Evolutionary conservation across 2,797 vertebrate species (phyloP).

Genomic region (Pelochelys cantorii): DNA sequence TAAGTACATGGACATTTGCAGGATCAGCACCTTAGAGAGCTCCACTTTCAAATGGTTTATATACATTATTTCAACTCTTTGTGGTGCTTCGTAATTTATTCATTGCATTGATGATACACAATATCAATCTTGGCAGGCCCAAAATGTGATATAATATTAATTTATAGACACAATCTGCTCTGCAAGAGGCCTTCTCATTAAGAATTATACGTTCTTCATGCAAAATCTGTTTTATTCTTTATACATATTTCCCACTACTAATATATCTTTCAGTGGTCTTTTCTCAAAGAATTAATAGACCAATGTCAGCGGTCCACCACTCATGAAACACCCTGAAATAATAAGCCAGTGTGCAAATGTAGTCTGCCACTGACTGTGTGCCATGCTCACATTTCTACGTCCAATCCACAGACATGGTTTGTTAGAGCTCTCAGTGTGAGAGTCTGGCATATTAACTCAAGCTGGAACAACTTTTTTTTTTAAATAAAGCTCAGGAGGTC

Average conservation of each 20-base stretch:
- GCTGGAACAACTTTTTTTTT: neutral
- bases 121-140: neutral
- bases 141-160: neutral
- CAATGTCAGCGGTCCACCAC: neutral
- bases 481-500: neutral
- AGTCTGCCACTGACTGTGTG: constrained; percentile 10
- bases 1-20: accelerated
- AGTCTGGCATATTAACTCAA: no score
- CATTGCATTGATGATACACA: neutral
- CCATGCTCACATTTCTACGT: constrained; percentile 65
- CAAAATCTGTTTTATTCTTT: neutral
- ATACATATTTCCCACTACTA: neutral
- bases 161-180: neutral
- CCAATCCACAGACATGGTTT: neutral
- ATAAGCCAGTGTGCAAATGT: neutral
- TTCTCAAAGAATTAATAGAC: neutral
- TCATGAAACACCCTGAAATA: neutral
- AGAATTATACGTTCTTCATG: neutral
- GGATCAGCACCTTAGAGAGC: neutral
- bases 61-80: neutral
- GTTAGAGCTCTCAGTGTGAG: neutral
- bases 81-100: neutral
- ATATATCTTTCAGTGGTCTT: neutral
- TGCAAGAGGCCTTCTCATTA: neutral
- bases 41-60: neutral